Evolutionary conservation across 2,888 invertebrate genomes (phyloP).

Genomic region (Thereva unica): DNA sequence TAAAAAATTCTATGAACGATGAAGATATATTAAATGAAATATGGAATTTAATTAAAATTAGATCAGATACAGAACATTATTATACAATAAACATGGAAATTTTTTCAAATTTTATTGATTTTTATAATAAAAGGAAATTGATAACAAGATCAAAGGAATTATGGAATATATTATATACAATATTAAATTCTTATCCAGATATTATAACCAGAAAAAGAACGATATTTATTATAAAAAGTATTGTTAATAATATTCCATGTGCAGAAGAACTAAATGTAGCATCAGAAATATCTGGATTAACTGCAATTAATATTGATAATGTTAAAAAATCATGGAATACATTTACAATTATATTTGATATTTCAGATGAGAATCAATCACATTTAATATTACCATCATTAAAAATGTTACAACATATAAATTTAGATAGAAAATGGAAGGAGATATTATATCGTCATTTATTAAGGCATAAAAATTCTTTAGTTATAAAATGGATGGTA

Average conservation of each 20-base stretch:
- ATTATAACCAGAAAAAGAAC: constrained; percentile 2
- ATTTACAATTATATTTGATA: constrained; percentile 51
- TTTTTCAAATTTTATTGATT: not conserved
- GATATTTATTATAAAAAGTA: constrained; percentile 5
- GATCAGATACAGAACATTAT: no score
- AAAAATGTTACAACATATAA: constrained; percentile 41
- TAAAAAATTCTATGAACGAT: not conserved
- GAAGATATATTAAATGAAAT: not conserved
- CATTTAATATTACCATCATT: constrained; percentile 54
- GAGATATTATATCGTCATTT: constrained; percentile 48
- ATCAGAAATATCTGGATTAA: constrained; percentile 14
- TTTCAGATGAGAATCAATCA: constrained; percentile 54
- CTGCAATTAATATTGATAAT: constrained; percentile 9
- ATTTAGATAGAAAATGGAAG: constrained; percentile 44
- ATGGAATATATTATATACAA: constrained; percentile 4
- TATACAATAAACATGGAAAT: constrained; percentile 12
- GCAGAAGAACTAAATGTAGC: not conserved
- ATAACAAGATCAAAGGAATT: not conserved
- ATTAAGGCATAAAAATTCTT: constrained; percentile 49
- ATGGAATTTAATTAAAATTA: no score
- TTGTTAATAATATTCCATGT: not conserved
- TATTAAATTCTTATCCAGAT: not conserved
- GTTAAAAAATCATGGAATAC: constrained; percentile 46
- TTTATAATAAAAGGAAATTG: not conserved
- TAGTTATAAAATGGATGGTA: constrained; percentile 52